Conservation (phyloP, 1,140 invertebrate species). For the Camponotus floridanus region DNA sequence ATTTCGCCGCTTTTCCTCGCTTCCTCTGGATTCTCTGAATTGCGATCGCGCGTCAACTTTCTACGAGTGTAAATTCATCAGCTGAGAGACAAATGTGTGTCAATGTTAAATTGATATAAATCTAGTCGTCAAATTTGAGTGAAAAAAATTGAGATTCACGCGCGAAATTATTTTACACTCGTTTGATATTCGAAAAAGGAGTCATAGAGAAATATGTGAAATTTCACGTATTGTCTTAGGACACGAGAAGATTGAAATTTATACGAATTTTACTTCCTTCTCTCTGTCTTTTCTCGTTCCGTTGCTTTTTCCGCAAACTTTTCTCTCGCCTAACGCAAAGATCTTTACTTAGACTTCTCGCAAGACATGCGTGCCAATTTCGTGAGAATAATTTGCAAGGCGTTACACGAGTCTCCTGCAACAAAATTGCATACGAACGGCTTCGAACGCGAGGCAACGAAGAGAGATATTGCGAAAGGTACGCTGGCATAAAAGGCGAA, state of each 20-base stretch:
- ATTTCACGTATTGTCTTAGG: not conserved
- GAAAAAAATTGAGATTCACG: slow-evolving; percentile 21
- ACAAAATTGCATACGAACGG: slow-evolving; percentile 66
- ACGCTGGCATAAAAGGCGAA: slow-evolving; percentile 25
- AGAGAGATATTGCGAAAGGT: slow-evolving; percentile 37
- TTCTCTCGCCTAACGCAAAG: slow-evolving; percentile 21
- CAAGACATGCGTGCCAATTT: slow-evolving; percentile 51
- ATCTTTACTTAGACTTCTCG: slow-evolving; percentile 48
- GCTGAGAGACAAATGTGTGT: not conserved
- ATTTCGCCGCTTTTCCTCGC: not conserved
- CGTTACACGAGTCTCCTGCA: slow-evolving; percentile 47
- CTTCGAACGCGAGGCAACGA: slow-evolving; percentile 29
- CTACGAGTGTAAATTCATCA: slow-evolving; percentile 7
- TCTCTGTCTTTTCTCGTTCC: not conserved
- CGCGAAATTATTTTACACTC: slow-evolving; percentile 37
- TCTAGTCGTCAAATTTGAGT: slow-evolving; percentile 38
- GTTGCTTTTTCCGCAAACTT: not conserved
- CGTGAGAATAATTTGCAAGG: slow-evolving; percentile 48
- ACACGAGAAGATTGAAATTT: not conserved
- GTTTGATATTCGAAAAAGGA: not conserved
- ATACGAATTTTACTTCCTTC: not conserved
- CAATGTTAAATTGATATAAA: slow-evolving; percentile 11
- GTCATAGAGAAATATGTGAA: not conserved
- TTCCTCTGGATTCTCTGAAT: not conserved
- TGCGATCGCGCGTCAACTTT: not conserved